Percentiles rank a stretch among this genome's conserved stretches.
These are phyloP conservation scores for Mormyrus proboscirostris DNA, from an alignment of 2,797 vertebrate genomes.

Conservation along the genomic window DNA sequence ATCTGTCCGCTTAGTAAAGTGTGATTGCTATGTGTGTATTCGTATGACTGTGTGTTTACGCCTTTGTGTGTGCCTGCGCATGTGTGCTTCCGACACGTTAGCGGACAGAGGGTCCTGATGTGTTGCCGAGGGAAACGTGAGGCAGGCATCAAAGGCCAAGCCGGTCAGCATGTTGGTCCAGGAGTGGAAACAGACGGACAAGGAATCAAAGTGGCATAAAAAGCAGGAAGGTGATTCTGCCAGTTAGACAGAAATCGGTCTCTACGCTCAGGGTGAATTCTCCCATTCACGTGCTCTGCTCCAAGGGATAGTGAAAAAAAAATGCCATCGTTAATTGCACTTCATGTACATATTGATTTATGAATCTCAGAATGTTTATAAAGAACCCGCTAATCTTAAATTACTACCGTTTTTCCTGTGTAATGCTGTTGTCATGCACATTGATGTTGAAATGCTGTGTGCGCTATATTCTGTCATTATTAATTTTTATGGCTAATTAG, in stretches of 20 bases:
- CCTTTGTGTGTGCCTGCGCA: not conserved
- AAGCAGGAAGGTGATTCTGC: not conserved
- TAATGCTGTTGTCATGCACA: not conserved
- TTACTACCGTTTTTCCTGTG: not conserved
- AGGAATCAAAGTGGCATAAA: conserved; percentile 25
- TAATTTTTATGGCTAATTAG: conserved; percentile 7
- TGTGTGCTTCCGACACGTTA: not conserved
- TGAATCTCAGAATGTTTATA: not conserved
- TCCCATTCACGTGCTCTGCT: not conserved
- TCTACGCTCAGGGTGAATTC: not conserved
- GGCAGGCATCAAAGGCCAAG: conserved; percentile 27
- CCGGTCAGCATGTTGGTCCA: conserved; percentile 37
- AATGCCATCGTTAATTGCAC: not conserved
- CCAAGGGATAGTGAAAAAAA: not conserved
- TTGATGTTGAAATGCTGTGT: not conserved
- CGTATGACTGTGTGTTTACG: not conserved
- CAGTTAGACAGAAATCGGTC: conserved; percentile 12
- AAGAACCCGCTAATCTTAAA: conserved; percentile 1
- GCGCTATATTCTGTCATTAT: not conserved
- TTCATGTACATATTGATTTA: not conserved
- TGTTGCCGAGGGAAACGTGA: conserved; percentile 33
- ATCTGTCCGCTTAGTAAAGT: not conserved
- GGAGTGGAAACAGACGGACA: conserved; percentile 15
- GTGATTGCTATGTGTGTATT: not conserved
- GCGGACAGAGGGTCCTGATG: conserved; percentile 24